These are phyloP conservation scores for Leguminivora glycinivorella DNA, from an alignment of 1,140 invertebrate genomes.

Conservation along the genomic window DNA sequence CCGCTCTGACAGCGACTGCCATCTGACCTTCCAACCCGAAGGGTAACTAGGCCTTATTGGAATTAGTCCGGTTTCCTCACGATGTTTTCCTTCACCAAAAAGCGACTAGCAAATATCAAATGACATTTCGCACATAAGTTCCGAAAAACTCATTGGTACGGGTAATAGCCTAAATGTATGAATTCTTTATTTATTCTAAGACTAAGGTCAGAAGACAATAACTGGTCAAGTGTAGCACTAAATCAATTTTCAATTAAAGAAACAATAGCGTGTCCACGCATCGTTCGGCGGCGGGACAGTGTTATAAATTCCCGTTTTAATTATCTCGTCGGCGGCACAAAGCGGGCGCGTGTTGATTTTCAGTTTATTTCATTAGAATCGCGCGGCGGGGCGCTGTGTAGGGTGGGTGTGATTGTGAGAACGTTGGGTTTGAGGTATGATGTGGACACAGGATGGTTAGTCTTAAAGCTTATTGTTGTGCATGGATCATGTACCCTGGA, in stretches of 20 bases:
- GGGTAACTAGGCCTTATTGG: too few relatives aligned
- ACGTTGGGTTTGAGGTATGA: slow-evolving; percentile 29
- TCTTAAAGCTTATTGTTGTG: too few relatives aligned
- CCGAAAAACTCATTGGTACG: too few relatives aligned
- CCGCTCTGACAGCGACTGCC: too few relatives aligned
- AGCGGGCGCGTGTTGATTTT: slow-evolving; percentile 74
- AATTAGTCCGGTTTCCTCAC: too few relatives aligned
- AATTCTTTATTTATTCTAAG: not conserved
- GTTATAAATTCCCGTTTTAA: slow-evolving; percentile 55
- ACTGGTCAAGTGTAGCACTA: not conserved
- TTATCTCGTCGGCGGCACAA: slow-evolving; percentile 45
- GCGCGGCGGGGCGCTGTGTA: slow-evolving; percentile 67
- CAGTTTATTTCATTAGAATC: slow-evolving; percentile 79
- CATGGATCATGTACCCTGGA: too few relatives aligned
- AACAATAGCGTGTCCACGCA: slow-evolving; percentile 46
- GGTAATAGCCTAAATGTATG: not conserved
- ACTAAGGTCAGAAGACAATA: too few relatives aligned
- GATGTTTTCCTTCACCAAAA: too few relatives aligned
- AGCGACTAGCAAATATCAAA: too few relatives aligned
- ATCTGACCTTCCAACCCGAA: too few relatives aligned
- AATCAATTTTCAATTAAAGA: slow-evolving; percentile 30
- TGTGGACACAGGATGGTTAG: not conserved
- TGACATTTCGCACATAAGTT: too few relatives aligned
- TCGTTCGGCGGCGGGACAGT: slow-evolving; percentile 39
- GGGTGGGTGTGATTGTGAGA: slow-evolving; percentile 38